Base-by-base conservation (phyloP, 2,113 vertebrate genomes). In the Daphoenositta chrysoptera region DNA sequence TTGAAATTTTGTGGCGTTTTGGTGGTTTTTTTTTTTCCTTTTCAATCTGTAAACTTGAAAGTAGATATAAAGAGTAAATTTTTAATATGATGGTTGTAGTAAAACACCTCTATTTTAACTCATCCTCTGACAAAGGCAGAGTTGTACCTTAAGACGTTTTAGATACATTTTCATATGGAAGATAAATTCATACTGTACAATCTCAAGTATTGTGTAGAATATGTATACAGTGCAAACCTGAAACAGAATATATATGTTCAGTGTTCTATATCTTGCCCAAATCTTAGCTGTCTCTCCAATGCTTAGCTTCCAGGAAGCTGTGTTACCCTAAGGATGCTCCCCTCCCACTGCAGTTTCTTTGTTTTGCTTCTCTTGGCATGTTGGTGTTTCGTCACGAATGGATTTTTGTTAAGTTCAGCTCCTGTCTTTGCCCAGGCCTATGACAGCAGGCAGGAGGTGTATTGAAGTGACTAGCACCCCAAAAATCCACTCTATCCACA, bases 261-360 rank as follows among this genome's bases (percentile, higher is more conserved):
- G 4, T 70, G 26, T 40, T 54, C 18, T 48, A 2, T 21, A 37
- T 5, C 24, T 61, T 75, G 11, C 15, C 15, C 27, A 66, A 33
- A 63, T 47, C 22, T 80, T 16, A 80, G 13, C 15, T 8, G 3
- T 81, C 26, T 58, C 22, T 35, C 24, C 10, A 48, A 5, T 35
- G 28, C 9, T 19, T 69, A 58, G 11, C 20, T 72, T 72, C 64
- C 37, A 51, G 23, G 5, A 84, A 58, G 48, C 7, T 85, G 26
- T 35, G 16, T 48, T 68, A 63, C 14, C 14, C 15, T 50, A 10
- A 71, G 33, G 17, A 37, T 45, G 7, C 13, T 71, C 81, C 28
- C 24, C 5, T 73, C 42, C 6, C 57, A 4, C 15, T 26, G 6
- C 0, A 0, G 2, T 30, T 50, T 57, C 21, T 83, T 73, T 3